phyloP scores from a whole-genome alignment of 2,797 vertebrate species.

The Leuciscus waleckii region DNA sequence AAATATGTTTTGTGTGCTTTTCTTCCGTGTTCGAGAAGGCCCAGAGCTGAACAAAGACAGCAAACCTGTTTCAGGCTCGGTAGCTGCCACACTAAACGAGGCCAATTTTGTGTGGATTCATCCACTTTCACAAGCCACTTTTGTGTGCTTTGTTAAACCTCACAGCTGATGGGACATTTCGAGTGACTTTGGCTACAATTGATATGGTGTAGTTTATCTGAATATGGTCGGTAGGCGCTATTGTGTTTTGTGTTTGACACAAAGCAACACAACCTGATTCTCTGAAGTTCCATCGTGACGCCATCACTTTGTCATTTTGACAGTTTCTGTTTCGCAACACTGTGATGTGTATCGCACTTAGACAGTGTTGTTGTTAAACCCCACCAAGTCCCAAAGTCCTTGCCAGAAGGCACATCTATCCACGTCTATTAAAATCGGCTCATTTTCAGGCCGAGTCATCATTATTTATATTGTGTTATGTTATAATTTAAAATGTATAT shows the following conservation, averaged over 20 bases:
- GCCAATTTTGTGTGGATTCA: slow-evolving; percentile 34
- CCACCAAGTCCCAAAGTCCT: not conserved
- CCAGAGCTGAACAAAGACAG: slow-evolving; percentile 35
- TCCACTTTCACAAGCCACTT: slow-evolving; percentile 16
- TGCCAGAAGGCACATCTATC: not conserved
- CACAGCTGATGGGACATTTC: slow-evolving; percentile 27
- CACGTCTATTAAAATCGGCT: not conserved
- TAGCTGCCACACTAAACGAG: not conserved
- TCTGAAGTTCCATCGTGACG: slow-evolving; percentile 35
- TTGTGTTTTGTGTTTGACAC: slow-evolving; percentile 22
- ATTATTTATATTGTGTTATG: not conserved
- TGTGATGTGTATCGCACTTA: not conserved
- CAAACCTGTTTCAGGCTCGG: slow-evolving; percentile 10
- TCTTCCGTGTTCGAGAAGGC: slow-evolving; percentile 45
- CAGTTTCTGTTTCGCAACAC: slow-evolving; percentile 47
- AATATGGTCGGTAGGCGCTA: not conserved
- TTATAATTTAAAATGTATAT: not conserved
- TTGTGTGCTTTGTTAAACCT: slow-evolving; percentile 41
- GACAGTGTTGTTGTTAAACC: not conserved
- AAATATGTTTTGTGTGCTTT: not conserved
- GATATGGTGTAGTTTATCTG: slow-evolving; percentile 14
- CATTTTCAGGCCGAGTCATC: not conserved
- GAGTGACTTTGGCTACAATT: slow-evolving; percentile 8
- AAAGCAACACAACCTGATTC: slow-evolving; percentile 36
- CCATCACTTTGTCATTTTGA: slow-evolving; percentile 17